phyloP scores from a whole-genome alignment of 1,140 invertebrate species.

The Whitmania pigra region DNA sequence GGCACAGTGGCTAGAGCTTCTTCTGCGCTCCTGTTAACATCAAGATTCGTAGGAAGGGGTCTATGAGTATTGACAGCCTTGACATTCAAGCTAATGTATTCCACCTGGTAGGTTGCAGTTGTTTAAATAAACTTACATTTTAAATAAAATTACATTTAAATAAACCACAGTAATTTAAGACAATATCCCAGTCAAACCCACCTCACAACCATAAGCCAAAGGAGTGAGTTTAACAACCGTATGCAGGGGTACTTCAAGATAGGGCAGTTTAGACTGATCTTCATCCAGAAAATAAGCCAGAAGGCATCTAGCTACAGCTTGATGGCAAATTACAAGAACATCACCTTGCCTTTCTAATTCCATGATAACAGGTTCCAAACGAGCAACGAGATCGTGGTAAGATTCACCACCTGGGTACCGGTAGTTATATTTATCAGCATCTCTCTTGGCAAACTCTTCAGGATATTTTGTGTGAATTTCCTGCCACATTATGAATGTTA shows the following conservation, averaged over 20 bases:
- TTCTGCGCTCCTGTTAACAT: not conserved
- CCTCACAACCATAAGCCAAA: slow-evolving; percentile 76
- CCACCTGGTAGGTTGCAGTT: not conserved
- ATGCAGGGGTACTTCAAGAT: slow-evolving; percentile 84
- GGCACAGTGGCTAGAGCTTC: slow-evolving; percentile 15
- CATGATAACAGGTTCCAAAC: slow-evolving; percentile 95
- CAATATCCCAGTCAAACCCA: not conserved
- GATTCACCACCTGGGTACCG: slow-evolving; percentile 85
- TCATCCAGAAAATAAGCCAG: slow-evolving; percentile 71
- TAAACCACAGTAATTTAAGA: not conserved
- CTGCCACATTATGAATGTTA: slow-evolving; percentile 49
- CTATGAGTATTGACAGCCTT: slow-evolving; percentile 48
- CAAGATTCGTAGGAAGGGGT: slow-evolving; percentile 56
- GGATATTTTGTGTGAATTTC: slow-evolving; percentile 90
- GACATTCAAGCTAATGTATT: slow-evolving; percentile 17
- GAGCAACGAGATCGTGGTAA: slow-evolving; percentile 62
- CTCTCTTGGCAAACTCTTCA: slow-evolving; percentile 83
- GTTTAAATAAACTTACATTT: not conserved
- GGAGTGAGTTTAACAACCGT: slow-evolving; percentile 93
- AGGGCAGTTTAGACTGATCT: slow-evolving; percentile 52
- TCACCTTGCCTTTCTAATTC: slow-evolving; percentile 95
- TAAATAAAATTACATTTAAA: not conserved
- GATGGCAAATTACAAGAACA: slow-evolving; percentile 92
- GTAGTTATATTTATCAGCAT: slow-evolving; percentile 93
- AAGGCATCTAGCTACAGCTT: slow-evolving; percentile 88